Evolutionary conservation across 2,797 vertebrate genomes (phyloP), one percentile per base, ranked within the genome.

Genomic region (Amazonetta brasiliensis): DNA sequence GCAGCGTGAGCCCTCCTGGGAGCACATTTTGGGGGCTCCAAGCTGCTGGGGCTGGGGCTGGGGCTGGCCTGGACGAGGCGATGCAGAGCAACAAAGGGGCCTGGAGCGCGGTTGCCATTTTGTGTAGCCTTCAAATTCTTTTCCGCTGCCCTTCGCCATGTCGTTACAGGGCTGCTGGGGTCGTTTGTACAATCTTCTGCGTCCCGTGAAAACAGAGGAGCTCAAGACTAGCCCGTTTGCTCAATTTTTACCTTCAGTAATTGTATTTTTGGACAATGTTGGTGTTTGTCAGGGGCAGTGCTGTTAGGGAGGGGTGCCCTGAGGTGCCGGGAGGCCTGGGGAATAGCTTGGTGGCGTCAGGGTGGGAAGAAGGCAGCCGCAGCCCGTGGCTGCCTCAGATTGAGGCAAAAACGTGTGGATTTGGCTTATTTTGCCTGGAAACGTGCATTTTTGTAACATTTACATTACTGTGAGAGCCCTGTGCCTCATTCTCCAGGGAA

Each of bases 1-100:
- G 44, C 21, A 22, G 11, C 11, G 11, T 22, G 44, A 22, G 21
- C 44, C 44, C 21, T 22, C 21, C 44, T 46, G 44, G 22, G 44
- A 22, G 44, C 64, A 1, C 1, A 0, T 41, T 26, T 41, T 5
- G 4, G 37, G 17, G 20, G n/a, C 26, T 77, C 21, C 7, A 3
- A 1, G 0, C 26, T 62, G 54, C 87, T 55, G 44, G n/a, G n/a
- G n/a, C n/a, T n/a, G n/a, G n/a, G 35, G 31, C 7, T 12, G 39
- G 5, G 31, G 59, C 33, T 74, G 39, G 11, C 55, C n/a, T 25
- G 7, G 16, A 3, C 4, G 6, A 26, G 55, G 20, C 31, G 23
- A 0, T 73, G 44, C 14, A 9, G 17, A 43, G 16, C 3, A 18
- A 4, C 18, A 0, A 0, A 31, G 28, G n/a, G 60, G 63, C n/a